Conservation (phyloP, 2,113 vertebrate species). For the Phrynosoma blainvillii region DNA sequence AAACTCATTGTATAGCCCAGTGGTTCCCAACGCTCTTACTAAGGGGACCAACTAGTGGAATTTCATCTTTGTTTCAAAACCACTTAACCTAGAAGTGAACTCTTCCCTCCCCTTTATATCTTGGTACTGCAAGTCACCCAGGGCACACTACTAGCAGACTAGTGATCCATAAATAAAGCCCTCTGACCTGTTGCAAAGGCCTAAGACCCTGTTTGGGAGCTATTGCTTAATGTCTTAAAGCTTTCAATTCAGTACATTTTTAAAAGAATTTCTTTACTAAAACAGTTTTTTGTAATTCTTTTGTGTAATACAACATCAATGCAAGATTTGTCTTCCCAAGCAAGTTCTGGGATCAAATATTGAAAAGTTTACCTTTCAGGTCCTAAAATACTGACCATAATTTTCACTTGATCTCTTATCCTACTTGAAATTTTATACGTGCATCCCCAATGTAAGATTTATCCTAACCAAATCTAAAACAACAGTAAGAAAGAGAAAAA, state of each 20-base stretch:
- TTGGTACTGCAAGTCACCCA: not conserved
- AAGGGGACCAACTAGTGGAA: slow-evolving; percentile 8
- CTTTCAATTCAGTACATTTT: slow-evolving; percentile 13
- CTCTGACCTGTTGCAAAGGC: not conserved
- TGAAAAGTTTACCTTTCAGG: not conserved
- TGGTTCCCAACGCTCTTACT: slow-evolving; percentile 11
- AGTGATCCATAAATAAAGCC: slow-evolving; percentile 17
- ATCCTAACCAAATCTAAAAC: not conserved
- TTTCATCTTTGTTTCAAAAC: slow-evolving; percentile 22
- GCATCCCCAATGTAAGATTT: not conserved
- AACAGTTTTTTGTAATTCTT: not conserved
- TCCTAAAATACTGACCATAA: not conserved
- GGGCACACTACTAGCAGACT: not conserved
- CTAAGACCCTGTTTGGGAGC: not conserved
- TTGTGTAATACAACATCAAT: not conserved
- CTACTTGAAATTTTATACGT: not conserved
- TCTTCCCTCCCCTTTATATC: slow-evolving; percentile 12
- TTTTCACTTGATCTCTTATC: not conserved
- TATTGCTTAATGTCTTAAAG: slow-evolving; percentile 1
- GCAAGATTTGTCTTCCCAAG: slow-evolving; percentile 1
- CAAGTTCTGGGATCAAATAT: not conserved
- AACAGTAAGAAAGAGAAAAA: not conserved
- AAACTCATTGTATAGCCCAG: not conserved
- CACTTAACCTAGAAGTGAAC: slow-evolving; percentile 30
- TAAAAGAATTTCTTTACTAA: not conserved